These are phyloP conservation scores for Oncorhynchus kisutch DNA, from an alignment of 2,113 vertebrate genomes.

Conservation along the genomic window DNA sequence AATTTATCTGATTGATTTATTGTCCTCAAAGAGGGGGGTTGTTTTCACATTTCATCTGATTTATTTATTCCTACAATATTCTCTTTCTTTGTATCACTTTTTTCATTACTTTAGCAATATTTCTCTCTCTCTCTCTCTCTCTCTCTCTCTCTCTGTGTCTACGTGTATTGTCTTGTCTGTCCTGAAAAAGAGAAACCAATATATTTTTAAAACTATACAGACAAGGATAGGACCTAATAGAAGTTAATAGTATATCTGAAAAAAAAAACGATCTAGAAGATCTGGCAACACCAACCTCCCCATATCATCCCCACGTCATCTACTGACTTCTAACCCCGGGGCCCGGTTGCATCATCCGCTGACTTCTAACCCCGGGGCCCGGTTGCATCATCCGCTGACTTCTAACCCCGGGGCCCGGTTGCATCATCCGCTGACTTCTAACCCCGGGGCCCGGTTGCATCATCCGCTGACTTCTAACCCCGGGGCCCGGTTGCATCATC, in stretches of 20 bases:
- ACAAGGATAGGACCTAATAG: conserved; percentile 49
- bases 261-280: conserved; percentile 29
- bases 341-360: background rate
- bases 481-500: too few species aligned
- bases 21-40: conserved; percentile 6
- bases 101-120: background rate
- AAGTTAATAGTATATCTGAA: conserved; percentile 58
- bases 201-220: conserved; percentile 38
- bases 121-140: conserved; percentile 46
- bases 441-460: too few species aligned
- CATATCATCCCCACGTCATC: background rate
- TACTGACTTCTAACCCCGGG: too few species aligned
- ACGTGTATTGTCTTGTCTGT: conserved; percentile 67
- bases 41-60: conserved; percentile 19
- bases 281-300: conserved; percentile 38
- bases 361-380: too few species aligned
- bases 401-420: too few species aligned
- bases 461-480: too few species aligned
- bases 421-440: too few species aligned
- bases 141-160: conserved; percentile 54
- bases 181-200: conserved; percentile 53
- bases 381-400: background rate
- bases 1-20: conserved; percentile 17
- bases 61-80: background rate
- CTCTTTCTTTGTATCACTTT: too few species aligned